Evolutionary conservation across 1,140 invertebrate genomes (phyloP), one percentile per base, ranked within the genome.

Genomic region (Drosophila pandora): DNA sequence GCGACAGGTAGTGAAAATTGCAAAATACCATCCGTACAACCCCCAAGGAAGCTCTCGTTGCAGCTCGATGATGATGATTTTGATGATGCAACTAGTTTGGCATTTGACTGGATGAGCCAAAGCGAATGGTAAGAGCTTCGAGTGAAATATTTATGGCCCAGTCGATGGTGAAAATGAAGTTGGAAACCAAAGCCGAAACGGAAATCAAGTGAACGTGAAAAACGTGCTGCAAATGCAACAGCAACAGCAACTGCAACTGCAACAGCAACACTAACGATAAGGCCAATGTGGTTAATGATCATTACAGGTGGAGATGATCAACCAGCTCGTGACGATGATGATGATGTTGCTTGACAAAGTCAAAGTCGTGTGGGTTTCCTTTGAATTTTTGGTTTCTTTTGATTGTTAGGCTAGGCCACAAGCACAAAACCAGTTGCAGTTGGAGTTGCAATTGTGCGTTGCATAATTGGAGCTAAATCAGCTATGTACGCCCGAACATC

Each of bases 151-250:
- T 82, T 83, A 83, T 82, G 74, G 74, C 74, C 79, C 59, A 83
- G 57, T 74, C 60, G 67, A 48, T 17, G 50, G 67, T 80, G 67
- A 60, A 79, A 76, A 57, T 79, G 69, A 61, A 65, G 78, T 45
- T 71, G 68, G 73, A 61, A 76, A 41, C 55, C 64, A 25, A 54
- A 49, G 30, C 30, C 49, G 48, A 72, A 84, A 76, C 81, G 82
- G 81, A 85, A 84, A 77, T 58, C 81, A 81, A 87, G 73, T 75
- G 82, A 84, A 85, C 80, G 80, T 74, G 81, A 74, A 85, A 85
- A 84, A 80, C 81, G 73, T 80, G 80, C 80, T 54, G 25, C 52
- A 59, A 54, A 62, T 58, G 30, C 45, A 48, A 21, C 8, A 47
- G 55, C 61, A 10, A 37, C 34, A 12, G 34, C 34, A 10, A 37